Evolutionary conservation across 2,888 invertebrate species (phyloP), one percentile per base, ranked within the genome.

Genomic region (Cetonia aurata): DNA sequence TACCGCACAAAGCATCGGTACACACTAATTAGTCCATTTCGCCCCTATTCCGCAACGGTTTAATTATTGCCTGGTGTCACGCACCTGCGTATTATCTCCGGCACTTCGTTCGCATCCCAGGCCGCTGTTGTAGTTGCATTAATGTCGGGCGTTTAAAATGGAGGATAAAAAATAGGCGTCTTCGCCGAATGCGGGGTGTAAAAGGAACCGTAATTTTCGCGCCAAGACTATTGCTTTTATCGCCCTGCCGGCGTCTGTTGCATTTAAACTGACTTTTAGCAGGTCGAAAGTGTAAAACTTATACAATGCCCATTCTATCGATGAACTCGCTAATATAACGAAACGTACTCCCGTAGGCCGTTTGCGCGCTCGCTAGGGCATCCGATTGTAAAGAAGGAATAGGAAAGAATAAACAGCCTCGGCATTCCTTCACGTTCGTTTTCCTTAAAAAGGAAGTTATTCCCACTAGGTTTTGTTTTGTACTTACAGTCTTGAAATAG

Each of bases 11-110:
- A 57, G 42, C 57, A 9, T 57, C 19, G 33, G 42, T 57, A 57
- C 57, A 57, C 57, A 42, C 44, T 57, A 57, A 57, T 57, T 57
- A 57, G 57, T 57, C 19, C 57, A 42, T 57, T 57, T 57, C 57
- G 57, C 15, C 19, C 57, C 57, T 25, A 42, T 42, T 42, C 12
- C 57, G 10, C 37, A n/a, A 19, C 57, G 17, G 19, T 42, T 19
- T 57, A 57, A 57, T 42, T 41, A 57, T 42, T 57, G 57, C 57
- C 10, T 42, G 42, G 17, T 17, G 17, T 10, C 42, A 57, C 57
- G 57, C 57, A 57, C 57, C 57, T 57, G 57, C 57, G 57, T 57
- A 57, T 57, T 42, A 57, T 42, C 57, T 6, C 57, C n/a, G 12
- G 17, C 19, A 15, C 33, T 15, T 48, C 48, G 13, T 13, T 17